These are phyloP conservation scores for Lingula anatina DNA, from an alignment of 2,888 invertebrate species.

Conservation along the genomic window DNA sequence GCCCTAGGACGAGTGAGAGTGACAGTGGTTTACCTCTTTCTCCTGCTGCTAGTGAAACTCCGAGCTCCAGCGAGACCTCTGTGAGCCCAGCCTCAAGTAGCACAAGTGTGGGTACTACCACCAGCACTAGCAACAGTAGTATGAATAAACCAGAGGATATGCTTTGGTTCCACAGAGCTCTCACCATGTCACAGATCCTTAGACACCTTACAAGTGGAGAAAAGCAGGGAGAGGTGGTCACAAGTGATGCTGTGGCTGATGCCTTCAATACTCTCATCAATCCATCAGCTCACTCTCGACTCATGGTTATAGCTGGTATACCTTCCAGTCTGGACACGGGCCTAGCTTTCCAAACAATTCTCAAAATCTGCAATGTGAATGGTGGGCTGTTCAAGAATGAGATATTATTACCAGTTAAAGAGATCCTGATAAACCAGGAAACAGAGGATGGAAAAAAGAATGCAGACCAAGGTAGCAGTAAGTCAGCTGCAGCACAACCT, in stretches of 20 bases:
- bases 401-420: constrained; percentile 37
- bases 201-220: constrained; percentile 37
- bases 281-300: constrained; percentile 34
- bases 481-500: neutral
- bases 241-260: constrained; percentile 36
- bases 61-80: constrained; percentile 6
- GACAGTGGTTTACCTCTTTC: constrained; percentile 8
- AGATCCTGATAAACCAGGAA: constrained; percentile 5
- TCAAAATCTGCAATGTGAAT: constrained; percentile 28
- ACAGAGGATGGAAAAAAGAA: constrained; percentile 5
- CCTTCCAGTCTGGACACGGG: constrained; percentile 27
- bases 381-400: constrained; percentile 44
- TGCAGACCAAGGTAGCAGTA: neutral
- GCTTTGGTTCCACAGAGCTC: constrained; percentile 43
- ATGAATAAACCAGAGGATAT: constrained; percentile 34
- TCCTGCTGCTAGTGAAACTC: neutral
- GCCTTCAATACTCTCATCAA: constrained; percentile 27
- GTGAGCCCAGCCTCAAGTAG: constrained; percentile 7
- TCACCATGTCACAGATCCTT: constrained; percentile 44
- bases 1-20: constrained; percentile 22
- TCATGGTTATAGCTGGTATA: constrained; percentile 42
- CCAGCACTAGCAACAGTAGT: neutral
- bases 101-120: neutral
- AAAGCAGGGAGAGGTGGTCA: constrained; percentile 29
- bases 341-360: constrained; percentile 27